Conservation (phyloP, 2,113 vertebrate species). For the Tiliqua scincoides region DNA sequence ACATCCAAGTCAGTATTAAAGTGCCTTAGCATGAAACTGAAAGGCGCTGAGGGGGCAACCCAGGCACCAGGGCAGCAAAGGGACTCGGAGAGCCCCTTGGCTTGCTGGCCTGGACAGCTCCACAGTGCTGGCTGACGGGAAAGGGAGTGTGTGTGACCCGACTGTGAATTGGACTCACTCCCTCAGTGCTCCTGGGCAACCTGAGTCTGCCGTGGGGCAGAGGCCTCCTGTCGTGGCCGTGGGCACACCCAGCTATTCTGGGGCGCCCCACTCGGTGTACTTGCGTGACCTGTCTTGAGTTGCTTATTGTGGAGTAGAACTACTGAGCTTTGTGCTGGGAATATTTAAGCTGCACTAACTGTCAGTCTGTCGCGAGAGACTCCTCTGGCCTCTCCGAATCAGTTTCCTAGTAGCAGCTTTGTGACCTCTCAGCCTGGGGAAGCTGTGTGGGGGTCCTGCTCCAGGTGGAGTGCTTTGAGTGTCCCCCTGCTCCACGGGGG, state of each 20-base stretch:
- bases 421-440: slow-evolving; percentile 46
- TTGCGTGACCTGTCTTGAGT: slow-evolving; percentile 18
- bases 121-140: slow-evolving; percentile 35
- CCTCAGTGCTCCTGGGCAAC: slow-evolving; percentile 64
- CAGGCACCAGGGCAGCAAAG: neutral
- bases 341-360: slow-evolving; percentile 65
- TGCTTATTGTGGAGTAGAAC: slow-evolving; percentile 64
- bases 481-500: neutral
- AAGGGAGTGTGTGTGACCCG: slow-evolving; percentile 43
- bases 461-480: too few species aligned
- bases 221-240: slow-evolving; percentile 55
- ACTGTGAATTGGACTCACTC: slow-evolving; percentile 69
- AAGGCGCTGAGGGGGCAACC: slow-evolving; percentile 46
- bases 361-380: slow-evolving; percentile 63
- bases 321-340: slow-evolving; percentile 70
- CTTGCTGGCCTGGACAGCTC: neutral
- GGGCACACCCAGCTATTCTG: slow-evolving; percentile 48
- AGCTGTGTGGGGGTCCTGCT: too few species aligned
- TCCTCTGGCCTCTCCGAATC: slow-evolving; percentile 49
- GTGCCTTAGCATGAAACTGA: slow-evolving; percentile 50
- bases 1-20: slow-evolving; percentile 33
- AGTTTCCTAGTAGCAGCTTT: slow-evolving; percentile 54
- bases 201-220: slow-evolving; percentile 59
- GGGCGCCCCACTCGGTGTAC: slow-evolving; percentile 23
- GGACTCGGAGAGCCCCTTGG: neutral